Evolutionary conservation across 1,140 invertebrate genomes (phyloP).

Genomic region (Ooceraea biroi): DNA sequence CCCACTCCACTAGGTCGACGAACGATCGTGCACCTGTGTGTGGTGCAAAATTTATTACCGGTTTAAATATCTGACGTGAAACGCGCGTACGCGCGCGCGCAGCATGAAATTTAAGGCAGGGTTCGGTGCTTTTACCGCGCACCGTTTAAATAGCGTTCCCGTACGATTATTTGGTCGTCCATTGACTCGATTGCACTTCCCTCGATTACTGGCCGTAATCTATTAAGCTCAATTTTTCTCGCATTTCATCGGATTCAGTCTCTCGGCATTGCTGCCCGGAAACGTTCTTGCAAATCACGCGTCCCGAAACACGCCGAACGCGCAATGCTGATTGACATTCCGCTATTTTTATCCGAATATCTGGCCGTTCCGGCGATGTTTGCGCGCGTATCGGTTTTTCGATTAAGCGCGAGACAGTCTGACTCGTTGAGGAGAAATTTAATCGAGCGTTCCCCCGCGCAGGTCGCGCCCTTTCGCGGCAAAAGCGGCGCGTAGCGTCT

Average conservation of each 20-base stretch:
- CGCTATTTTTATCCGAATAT: slow-evolving; percentile 46
- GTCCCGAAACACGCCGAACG: background rate
- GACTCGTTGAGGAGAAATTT: slow-evolving; percentile 63
- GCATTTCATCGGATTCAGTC: slow-evolving; percentile 32
- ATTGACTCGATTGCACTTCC: slow-evolving; percentile 44
- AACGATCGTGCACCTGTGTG: slow-evolving; percentile 52
- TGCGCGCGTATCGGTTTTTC: slow-evolving; percentile 47
- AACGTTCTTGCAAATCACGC: slow-evolving; percentile 14
- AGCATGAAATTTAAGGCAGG: slow-evolving; percentile 58
- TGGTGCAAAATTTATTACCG: slow-evolving; percentile 53
- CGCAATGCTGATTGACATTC: slow-evolving; percentile 56
- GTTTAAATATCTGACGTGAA: slow-evolving; percentile 63
- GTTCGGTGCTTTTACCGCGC: slow-evolving; percentile 55
- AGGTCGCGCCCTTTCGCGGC: slow-evolving; percentile 17
- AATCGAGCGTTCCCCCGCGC: slow-evolving; percentile 34
- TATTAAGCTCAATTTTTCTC: slow-evolving; percentile 59
- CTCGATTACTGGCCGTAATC: slow-evolving; percentile 50
- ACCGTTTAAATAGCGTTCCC: slow-evolving; percentile 38
- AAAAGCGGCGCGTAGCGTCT: slow-evolving; percentile 72
- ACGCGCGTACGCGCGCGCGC: background rate
- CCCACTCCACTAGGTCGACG: slow-evolving; percentile 33
- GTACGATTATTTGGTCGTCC: slow-evolving; percentile 51
- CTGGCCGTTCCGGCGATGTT: background rate
- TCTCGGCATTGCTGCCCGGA: background rate
- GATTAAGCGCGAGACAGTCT: slow-evolving; percentile 54